Conservation (phyloP, 2,888 invertebrate species). For the Hydroisotoma schaefferi region DNA sequence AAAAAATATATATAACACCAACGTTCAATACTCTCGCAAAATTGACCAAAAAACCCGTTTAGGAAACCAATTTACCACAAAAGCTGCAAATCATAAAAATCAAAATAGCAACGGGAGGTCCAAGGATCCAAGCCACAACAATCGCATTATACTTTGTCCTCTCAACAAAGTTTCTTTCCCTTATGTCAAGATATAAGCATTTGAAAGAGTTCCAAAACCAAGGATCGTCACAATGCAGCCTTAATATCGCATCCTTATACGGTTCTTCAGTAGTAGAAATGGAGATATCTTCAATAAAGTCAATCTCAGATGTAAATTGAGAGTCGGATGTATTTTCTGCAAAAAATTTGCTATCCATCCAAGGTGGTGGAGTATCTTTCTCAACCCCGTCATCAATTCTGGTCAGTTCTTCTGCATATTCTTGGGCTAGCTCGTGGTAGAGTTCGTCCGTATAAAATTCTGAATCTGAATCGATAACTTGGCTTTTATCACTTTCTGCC, state of each 20-base stretch:
- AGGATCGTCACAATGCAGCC: conserved; percentile 31
- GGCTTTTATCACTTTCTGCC: too few species aligned
- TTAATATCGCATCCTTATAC: conserved; percentile 15
- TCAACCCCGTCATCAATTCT: neutral
- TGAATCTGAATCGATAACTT: conserved; percentile 5
- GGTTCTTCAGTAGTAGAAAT: conserved; percentile 19
- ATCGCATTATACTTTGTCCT: conserved; percentile 27
- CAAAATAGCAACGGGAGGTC: conserved; percentile 12
- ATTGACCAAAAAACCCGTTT: neutral
- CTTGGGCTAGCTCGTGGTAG: conserved; percentile 18
- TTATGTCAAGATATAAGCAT: conserved; percentile 30
- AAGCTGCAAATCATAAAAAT: conserved; percentile 13
- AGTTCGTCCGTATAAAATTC: conserved; percentile 15
- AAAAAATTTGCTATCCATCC: too few species aligned
- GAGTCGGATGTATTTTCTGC: too few species aligned
- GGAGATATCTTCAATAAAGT: too few species aligned
- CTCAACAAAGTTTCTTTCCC: conserved; percentile 14
- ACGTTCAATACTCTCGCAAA: too few species aligned
- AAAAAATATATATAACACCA: too few species aligned
- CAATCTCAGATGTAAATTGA: too few species aligned
- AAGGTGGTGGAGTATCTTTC: too few species aligned
- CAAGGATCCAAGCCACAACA: conserved; percentile 18
- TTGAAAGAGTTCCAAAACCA: conserved; percentile 41
- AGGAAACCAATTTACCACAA: neutral
- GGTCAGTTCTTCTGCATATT: conserved; percentile 23